These are phyloP conservation scores for Plusia festucae DNA, from an alignment of 2,888 invertebrate species.

Conservation along the genomic window DNA sequence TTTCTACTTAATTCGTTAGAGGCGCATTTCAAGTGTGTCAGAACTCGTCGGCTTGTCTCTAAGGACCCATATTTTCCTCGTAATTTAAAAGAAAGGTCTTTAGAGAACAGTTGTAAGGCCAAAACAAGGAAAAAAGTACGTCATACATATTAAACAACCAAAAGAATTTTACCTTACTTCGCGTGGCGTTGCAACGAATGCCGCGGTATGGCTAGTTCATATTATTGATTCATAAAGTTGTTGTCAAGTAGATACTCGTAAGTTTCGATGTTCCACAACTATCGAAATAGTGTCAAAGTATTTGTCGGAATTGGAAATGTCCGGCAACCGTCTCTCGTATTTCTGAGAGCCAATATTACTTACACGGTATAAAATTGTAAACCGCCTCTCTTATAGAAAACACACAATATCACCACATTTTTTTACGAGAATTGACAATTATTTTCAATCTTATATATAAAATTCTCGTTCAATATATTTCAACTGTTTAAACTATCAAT, in stretches of 20 bases:
- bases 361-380: too few species aligned
- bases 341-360: neutral
- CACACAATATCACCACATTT: too few species aligned
- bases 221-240: neutral
- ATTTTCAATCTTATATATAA: too few species aligned
- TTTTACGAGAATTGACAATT: too few species aligned
- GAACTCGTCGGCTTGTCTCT: neutral
- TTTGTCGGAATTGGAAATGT: neutral
- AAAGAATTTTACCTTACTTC: too few species aligned
- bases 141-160: too few species aligned
- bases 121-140: too few species aligned
- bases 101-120: neutral
- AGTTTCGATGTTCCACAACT: neutral
- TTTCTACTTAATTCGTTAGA: neutral
- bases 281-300: slow-evolving; percentile 4
- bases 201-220: neutral
- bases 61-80: neutral
- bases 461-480: too few species aligned
- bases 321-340: neutral
- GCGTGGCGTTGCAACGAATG: too few species aligned
- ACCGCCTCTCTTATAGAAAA: too few species aligned
- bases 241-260: too few species aligned
- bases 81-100: neutral
- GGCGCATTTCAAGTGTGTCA: neutral
- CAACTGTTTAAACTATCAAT: too few species aligned